Evolutionary conservation across 2,797 vertebrate genomes (phyloP).

Genomic region (Holocentrus rufus): DNA sequence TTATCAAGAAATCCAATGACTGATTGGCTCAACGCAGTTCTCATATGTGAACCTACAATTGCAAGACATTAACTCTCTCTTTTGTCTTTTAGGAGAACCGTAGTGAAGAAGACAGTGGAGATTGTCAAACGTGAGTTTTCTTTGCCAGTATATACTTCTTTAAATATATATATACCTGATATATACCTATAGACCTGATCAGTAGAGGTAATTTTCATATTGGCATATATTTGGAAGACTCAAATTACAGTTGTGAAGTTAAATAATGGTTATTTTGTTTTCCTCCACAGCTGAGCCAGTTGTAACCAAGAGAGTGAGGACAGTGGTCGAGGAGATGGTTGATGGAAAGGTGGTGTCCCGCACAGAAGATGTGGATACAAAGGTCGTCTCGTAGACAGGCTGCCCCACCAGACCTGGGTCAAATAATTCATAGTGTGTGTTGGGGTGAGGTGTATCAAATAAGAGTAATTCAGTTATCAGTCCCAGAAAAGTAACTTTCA

Average conservation of each 20-base stretch:
- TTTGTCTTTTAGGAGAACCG: conserved; percentile 40
- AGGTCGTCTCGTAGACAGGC: conserved; percentile 38
- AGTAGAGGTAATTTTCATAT: too few species aligned
- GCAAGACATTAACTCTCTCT: too few species aligned
- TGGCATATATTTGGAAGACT: too few species aligned
- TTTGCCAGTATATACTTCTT: background rate
- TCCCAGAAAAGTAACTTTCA: background rate
- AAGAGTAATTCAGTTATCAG: background rate
- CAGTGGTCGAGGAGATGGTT: conserved; percentile 87
- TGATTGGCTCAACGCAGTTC: too few species aligned
- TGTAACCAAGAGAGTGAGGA: conserved; percentile 82
- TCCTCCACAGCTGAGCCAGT: conserved; percentile 61
- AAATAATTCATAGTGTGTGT: background rate
- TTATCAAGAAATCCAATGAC: background rate
- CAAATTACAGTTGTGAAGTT: too few species aligned
- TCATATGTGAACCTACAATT: too few species aligned
- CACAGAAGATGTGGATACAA: conserved; percentile 67
- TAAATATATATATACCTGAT: too few species aligned
- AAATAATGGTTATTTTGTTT: conserved; percentile 1
- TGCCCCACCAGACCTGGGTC: background rate
- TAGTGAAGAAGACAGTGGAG: conserved; percentile 25
- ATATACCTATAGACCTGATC: too few species aligned
- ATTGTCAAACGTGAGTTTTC: conserved; percentile 70
- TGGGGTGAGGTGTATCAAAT: background rate
- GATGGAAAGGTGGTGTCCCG: conserved; percentile 86